Evolutionary conservation across 2,113 vertebrate genomes (phyloP).

Genomic region (Catharus minimus): DNA sequence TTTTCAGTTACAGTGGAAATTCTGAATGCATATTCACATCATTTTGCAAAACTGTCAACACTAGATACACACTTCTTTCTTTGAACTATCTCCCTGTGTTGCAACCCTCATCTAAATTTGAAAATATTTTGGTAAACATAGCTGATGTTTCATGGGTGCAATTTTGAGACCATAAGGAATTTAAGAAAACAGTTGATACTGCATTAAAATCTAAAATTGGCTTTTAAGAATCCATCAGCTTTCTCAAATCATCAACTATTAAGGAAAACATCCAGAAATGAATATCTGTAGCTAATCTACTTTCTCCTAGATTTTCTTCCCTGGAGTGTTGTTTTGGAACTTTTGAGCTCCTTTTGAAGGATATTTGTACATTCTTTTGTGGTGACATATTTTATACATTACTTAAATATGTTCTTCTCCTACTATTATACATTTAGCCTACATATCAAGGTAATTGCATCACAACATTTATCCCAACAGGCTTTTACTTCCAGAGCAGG

Average conservation of each 20-base stretch:
- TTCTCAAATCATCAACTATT: not conserved
- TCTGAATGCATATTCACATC: constrained; percentile 20
- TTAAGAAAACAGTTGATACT: constrained; percentile 45
- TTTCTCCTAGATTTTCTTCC: not conserved
- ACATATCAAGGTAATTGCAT: not conserved
- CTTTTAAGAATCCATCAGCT: not conserved
- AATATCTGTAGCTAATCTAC: not conserved
- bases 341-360: not conserved
- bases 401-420: not conserved
- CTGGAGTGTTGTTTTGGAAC: not conserved
- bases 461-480: not conserved
- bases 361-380: not conserved
- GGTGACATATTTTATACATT: not conserved
- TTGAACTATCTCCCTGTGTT: constrained; percentile 34
- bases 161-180: constrained; percentile 51
- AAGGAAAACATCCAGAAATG: not conserved
- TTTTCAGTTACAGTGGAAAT: constrained; percentile 24
- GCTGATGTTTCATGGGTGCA: constrained; percentile 39
- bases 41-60: constrained; percentile 50
- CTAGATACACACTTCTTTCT: constrained; percentile 9
- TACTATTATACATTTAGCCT: not conserved
- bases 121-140: constrained; percentile 65
- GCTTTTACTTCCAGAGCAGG: not conserved
- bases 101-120: constrained; percentile 40
- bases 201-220: constrained; percentile 23